Evolutionary conservation across 2,113 vertebrate species (phyloP), one percentile per base, ranked within the genome.

Genomic region (Catharus minimus): DNA sequence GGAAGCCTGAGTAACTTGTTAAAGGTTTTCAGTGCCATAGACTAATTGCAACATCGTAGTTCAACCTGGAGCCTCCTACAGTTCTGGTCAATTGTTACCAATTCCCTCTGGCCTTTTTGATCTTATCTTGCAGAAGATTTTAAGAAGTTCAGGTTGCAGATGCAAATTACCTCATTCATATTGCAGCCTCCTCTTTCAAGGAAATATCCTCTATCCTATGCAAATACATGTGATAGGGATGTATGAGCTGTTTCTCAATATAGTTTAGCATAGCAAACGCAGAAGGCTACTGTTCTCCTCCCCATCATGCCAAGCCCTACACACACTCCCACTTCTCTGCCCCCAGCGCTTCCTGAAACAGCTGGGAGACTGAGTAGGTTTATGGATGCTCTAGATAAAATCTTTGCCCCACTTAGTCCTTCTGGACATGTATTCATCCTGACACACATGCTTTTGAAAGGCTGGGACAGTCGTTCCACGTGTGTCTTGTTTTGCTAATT

Each of bases 401-500:
- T 82, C 64, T 84, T 73, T 94, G 86, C 39, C 80, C 68, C 90
- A 86, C 65, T 87, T 80, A 86, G 86, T 88, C 74, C 81, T 94
- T 91, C 55, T 30, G 19, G 52, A 86, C 74, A 33, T 33, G 64
- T 87, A 95, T 47, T 66, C 33, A 80, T 78, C 55, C 92, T 80
- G 88, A 94, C 89, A 86, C 62, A 57, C 88, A 69, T 90, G 93
- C 92, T 89, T 94, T 58, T 49, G 82, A 93, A 72, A 90, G 73
- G 88, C 79, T 82, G 0, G 0, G 67, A 89, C 47, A 24, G 64
- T 87, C 72, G 52, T 88, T 88, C 89, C 86, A 81, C 76, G 55
- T 91, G 96, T 92, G 71, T 93, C 91, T 95, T 94, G 92, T 96
- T 97, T 96, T 96, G 95, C 95, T 96, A 96, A 95, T 95, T 93